Evolutionary conservation across 2,113 vertebrate genomes (phyloP), one percentile per base, ranked within the genome.

Genomic region (Cisticola juncidis): DNA sequence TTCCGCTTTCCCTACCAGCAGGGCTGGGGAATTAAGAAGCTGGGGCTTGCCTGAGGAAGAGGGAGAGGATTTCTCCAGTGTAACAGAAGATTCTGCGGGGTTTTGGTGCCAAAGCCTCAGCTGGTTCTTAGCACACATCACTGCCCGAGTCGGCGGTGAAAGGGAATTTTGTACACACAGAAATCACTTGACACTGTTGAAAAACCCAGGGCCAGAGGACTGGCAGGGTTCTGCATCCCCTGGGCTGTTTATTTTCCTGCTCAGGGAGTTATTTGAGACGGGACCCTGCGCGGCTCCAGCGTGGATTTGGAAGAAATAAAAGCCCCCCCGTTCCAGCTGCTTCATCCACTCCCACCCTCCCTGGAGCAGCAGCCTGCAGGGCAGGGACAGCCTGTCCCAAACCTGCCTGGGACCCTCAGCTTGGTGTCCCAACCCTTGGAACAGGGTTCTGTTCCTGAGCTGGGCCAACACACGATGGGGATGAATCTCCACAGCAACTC

Each of bases 391-490:
- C 36, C 60, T 45, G 12, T 4, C 9, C 57, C 68, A 57, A 18
- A 9, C 12, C 83, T 42, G 53, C 62, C 50, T 7, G 61, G 57
- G 45, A 82, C 45, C 25, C 56, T 71, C 66, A 31, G 45, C 15
- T 24, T 6, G 54, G 15, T 45, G 68, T 15, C 14, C 51, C 77
- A 16, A 1, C 18, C 28, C 24, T 9, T 8, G 7, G 21, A 9
- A 19, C 4, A 2, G 5, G 3, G 14, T 1, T 24, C 38, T 8
- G 7, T 3, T 14, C 82, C 72, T 45, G 33, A 12, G 1, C 35
- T 10, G 1, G 6, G 29, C 28, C 70, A n/a, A 44, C n/a, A 45
- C 22, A 2, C 2, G 0, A 7, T 0, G 8, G 1, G 11, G 3
- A 0, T 4, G 50, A 26, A 6, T 35, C 4, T 3, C 71, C 26